These are phyloP conservation scores for Ericerus pela DNA, from an alignment of 1,140 invertebrate genomes.

Conservation along the genomic window DNA sequence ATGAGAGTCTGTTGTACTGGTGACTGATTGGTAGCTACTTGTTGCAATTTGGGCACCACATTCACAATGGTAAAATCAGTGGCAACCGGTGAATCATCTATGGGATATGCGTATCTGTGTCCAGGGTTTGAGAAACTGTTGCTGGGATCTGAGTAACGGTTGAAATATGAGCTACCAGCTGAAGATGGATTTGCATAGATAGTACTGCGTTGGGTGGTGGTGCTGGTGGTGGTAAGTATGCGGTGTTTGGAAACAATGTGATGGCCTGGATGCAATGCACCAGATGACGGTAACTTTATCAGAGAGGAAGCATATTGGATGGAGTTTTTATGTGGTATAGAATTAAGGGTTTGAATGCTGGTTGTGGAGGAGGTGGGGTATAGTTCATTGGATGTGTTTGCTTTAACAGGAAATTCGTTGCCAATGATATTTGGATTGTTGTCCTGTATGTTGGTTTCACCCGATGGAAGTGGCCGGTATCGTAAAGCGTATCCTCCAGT, in stretches of 20 bases:
- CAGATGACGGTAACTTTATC: neutral
- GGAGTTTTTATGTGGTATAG: too few species aligned
- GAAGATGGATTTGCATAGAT: neutral
- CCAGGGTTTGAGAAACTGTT: too few species aligned
- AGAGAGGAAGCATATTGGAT: too few species aligned
- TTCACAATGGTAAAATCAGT: neutral
- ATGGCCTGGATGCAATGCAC: neutral
- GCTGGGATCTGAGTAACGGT: neutral
- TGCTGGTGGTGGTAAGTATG: neutral
- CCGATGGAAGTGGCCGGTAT: neutral
- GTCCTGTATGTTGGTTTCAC: neutral
- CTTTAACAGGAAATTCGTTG: too few species aligned
- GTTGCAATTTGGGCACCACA: neutral
- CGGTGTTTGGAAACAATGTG: too few species aligned
- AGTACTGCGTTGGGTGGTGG: neutral
- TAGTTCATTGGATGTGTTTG: too few species aligned
- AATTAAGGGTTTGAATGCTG: too few species aligned
- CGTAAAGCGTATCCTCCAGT: neutral
- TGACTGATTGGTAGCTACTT: neutral
- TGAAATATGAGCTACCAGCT: neutral
- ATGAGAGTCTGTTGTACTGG: neutral
- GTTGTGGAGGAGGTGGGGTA: too few species aligned
- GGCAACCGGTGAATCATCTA: neutral
- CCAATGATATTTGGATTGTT: neutral
- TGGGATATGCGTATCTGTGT: too few species aligned